Base-by-base conservation (phyloP, 2,113 vertebrate species). In the Forbesichthys papilliferus region DNA sequence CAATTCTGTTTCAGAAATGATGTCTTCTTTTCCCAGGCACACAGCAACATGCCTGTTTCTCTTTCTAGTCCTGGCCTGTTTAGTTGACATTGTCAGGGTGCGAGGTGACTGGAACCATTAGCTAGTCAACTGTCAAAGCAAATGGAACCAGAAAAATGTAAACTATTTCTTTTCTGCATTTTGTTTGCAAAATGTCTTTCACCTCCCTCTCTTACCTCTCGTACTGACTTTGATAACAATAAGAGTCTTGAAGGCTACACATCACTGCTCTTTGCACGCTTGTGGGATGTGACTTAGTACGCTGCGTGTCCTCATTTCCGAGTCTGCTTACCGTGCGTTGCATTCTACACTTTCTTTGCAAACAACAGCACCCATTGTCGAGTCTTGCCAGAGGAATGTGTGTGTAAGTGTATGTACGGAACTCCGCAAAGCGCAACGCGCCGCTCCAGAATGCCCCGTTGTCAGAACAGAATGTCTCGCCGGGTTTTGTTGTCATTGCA, bases 31-130 rank as follows among this genome's bases (percentile, higher is more conserved):
- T 73, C 69, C 57, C 66, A 68, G 73, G 69, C 70, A 69, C 16
- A 46, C 79, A 51, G 0, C 71, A 80, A 68, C 42, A 69, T 54
- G 57, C 55, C 65, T 65, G 69, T 57, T 36, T 52, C n/a, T 27
- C 47, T 33, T 12, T 20, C 48, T 5, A 16, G 47, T 27, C 18
- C 47, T 79, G 59, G 76, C 65, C 63, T 69, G 67, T 80, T 88
- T 79, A 58, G 65, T 64, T 27, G 27, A 27, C 27, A 27, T 27
- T 2, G 58, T 69, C 56, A 61, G 14, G 72, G 46, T 64, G 60
- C 61, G 46, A 61, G 82, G 84, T 72, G 80, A 79, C 77, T 64
- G 36, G 54, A 82, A 68, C 70, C 69, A 52, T 89, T 83, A 80
- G 49, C 48, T 48, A 73, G 67, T 78, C 82, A 81, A 6, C 36